These are phyloP conservation scores for Macrophya annulata DNA, from an alignment of 2,888 invertebrate genomes.

Conservation along the genomic window DNA sequence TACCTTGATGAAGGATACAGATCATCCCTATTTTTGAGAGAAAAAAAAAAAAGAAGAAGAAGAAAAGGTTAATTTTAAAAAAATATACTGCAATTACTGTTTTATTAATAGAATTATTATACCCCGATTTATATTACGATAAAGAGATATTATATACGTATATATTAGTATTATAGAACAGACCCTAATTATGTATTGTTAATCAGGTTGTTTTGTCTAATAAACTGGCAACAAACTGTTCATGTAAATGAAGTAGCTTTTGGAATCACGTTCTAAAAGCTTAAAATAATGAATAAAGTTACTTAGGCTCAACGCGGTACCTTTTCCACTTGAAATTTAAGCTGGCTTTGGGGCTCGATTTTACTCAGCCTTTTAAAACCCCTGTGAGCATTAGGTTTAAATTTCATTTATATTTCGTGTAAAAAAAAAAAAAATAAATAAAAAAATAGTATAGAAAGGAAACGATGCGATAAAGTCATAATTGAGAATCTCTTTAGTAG, in stretches of 20 bases:
- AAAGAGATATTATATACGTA: not conserved
- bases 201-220: not conserved
- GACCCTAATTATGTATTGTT: not conserved
- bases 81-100: not conserved
- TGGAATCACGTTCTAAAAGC: conserved; percentile 2
- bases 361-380: not conserved
- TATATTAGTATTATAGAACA: not conserved
- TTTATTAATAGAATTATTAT: not conserved
- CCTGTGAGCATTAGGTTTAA: not conserved
- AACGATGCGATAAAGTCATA: not conserved
- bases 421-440: not conserved
- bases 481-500: not conserved
- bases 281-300: conserved; percentile 34
- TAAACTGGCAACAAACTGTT: not conserved
- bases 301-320: not conserved
- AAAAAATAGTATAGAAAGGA: not conserved
- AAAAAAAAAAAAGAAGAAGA: conserved; percentile 63
- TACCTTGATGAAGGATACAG: conserved; percentile 70
- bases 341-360: not conserved
- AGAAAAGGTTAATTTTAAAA: too few species aligned
- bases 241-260: not conserved
- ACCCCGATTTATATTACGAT: not conserved
- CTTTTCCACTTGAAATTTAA: conserved; percentile 20
- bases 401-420: not conserved
- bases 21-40: conserved; percentile 32